These are phyloP conservation scores for Coranthus polyacanthus DNA, from an alignment of 2,797 vertebrate species.

Conservation along the genomic window DNA sequence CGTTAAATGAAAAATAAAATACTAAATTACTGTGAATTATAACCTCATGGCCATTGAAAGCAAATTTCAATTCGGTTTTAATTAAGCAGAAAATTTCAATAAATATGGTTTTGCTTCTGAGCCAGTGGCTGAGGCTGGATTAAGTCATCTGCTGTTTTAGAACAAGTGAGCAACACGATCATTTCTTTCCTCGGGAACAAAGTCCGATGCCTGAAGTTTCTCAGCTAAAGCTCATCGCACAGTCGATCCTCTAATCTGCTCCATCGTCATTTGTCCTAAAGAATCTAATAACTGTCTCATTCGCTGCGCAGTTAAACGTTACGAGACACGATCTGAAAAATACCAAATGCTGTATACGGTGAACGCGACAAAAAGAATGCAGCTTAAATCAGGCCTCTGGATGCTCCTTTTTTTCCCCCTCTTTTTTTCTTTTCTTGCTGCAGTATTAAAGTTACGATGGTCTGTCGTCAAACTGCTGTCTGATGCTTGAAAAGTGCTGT, in stretches of 20 bases:
- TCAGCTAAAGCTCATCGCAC: conserved; percentile 35
- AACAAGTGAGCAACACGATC: conserved; percentile 43
- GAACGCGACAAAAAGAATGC: conserved; percentile 43
- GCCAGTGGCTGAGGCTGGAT: conserved; percentile 66
- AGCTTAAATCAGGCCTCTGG: conserved; percentile 30
- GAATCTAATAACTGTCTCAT: conserved; percentile 28
- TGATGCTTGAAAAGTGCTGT: conserved; percentile 44
- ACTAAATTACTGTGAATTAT: conserved; percentile 75
- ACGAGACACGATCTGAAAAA: conserved; percentile 18
- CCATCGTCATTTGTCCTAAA: conserved; percentile 32
- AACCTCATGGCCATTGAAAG: conserved; percentile 68
- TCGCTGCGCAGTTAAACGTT: neutral
- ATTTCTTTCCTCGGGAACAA: conserved; percentile 46
- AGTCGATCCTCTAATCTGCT: conserved; percentile 45
- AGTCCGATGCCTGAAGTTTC: conserved; percentile 35
- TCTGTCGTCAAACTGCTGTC: conserved; percentile 42
- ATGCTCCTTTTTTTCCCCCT: no score
- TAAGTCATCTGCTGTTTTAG: conserved; percentile 36
- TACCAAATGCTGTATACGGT: conserved; percentile 9
- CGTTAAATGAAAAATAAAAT: conserved; percentile 88
- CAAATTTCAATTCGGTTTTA: conserved; percentile 83
- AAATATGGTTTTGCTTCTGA: conserved; percentile 82
- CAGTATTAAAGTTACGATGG: conserved; percentile 41
- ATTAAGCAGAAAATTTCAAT: conserved; percentile 85
- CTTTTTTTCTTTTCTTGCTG: no score